phyloP scores from a whole-genome alignment of 2,888 invertebrate genomes.

The Apamea crenata region DNA sequence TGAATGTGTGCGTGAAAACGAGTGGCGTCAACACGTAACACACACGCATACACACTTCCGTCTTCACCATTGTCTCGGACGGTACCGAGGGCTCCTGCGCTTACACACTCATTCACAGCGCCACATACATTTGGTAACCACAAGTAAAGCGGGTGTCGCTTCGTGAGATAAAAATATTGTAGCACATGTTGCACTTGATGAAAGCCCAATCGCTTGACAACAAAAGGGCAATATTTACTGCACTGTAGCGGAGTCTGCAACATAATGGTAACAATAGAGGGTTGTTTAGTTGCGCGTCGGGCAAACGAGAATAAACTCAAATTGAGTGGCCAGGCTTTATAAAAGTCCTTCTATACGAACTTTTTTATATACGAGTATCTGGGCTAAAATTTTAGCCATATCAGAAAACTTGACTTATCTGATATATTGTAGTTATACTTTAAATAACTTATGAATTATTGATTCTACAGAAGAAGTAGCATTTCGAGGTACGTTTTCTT shows the following conservation, averaged over 20 bases:
- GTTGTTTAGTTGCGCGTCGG: neutral
- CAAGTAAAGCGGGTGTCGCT: too few species aligned
- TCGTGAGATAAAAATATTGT: too few species aligned
- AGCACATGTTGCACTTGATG: neutral
- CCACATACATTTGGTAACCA: too few species aligned
- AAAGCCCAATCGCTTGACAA: neutral
- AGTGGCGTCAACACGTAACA: too few species aligned
- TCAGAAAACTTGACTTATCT: neutral
- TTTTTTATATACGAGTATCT: neutral
- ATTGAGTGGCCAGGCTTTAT: neutral
- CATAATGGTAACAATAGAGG: neutral
- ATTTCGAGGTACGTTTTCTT: neutral
- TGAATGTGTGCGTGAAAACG: too few species aligned
- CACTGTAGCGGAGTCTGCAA: neutral
- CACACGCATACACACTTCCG: too few species aligned
- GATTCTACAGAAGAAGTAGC: neutral
- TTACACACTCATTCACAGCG: too few species aligned
- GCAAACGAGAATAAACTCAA: neutral
- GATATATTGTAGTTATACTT: neutral
- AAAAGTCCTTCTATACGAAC: too few species aligned
- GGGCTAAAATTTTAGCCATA: too few species aligned
- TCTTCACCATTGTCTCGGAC: too few species aligned
- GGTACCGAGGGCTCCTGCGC: too few species aligned
- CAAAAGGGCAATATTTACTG: neutral
- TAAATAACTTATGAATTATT: slow-evolving; percentile 4